Base-by-base conservation (phyloP, 2,888 invertebrate species). In the Gymnosoma rotundatum region DNA sequence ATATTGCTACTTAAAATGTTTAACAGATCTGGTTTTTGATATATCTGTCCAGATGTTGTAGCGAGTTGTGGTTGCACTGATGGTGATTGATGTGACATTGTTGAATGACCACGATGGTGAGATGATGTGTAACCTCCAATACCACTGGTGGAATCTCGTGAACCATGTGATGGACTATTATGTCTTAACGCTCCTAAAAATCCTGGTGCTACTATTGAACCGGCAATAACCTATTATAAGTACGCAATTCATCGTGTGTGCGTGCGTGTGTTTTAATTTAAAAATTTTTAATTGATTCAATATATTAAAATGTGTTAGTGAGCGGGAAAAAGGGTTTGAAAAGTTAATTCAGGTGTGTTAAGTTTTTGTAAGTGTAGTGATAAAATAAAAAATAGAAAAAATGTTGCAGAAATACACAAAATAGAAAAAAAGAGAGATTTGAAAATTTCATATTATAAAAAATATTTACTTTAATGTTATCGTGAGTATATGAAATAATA, bases 131-230 rank as follows among this genome's bases (percentile, higher is more conserved):
- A 78, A 36, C 64, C 79, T 85, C 87, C 85, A 67, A 87, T 86
- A 82, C 86, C 87, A 86, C 88, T 88, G 63, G 86, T 83, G 66
- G 86, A 86, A 79, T 87, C 83, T 73, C 87, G 87, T 52, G 91
- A 87, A 87, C 89, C 90, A 86, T 91, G 91, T 64, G 91, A 88
- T 78, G 91, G 91, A 87, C 88, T 91, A 85, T 91, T 91, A 83
- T 91, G 90, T 80, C 91, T 89, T 72, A 91, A 87, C 52, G 90
- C 91, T 81, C 91, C 90, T 85, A 90, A 88, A 87, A 91, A 91
- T 89, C 91, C 91, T 61, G 91, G 92, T 78, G 91, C 91, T 78
- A 91, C 90, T 87, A 91, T 91, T 56, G 92, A 91, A 85, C 91
- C 92, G 86, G 92, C 91, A 85, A 91, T 90, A 85, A 91, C 89